phyloP scores from a whole-genome alignment of 2,797 vertebrate genomes.

The Sebastiscus tertius region DNA sequence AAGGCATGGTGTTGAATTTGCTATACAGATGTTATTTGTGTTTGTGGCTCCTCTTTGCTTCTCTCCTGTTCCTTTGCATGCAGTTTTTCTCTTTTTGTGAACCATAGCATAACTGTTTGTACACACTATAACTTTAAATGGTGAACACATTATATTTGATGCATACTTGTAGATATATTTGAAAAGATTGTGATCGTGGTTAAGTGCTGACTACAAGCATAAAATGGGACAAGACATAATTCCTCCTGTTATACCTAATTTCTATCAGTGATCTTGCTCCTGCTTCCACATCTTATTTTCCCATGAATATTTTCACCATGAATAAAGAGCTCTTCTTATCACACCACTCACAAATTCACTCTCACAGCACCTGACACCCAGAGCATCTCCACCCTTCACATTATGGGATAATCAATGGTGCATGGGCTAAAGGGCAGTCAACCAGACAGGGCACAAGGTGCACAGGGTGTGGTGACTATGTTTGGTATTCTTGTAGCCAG shows the following conservation, averaged over 20 bases:
- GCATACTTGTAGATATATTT: not conserved
- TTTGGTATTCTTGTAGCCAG: slow-evolving; percentile 52
- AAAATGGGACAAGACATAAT: not conserved
- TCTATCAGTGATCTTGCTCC: not conserved
- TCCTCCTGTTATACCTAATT: not conserved
- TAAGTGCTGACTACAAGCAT: not conserved
- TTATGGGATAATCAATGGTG: slow-evolving; percentile 42
- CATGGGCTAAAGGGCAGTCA: slow-evolving; percentile 45
- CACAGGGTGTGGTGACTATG: slow-evolving; percentile 55
- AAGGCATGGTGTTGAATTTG: not conserved
- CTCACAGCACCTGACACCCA: slow-evolving; percentile 18
- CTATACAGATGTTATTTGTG: not conserved
- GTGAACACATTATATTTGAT: not conserved
- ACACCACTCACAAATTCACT: not conserved
- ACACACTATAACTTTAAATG: not conserved
- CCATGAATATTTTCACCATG: not conserved
- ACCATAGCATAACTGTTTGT: not conserved
- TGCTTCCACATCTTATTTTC: not conserved
- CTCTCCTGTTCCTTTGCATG: not conserved
- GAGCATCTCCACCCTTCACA: slow-evolving; percentile 30
- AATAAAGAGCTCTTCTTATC: not conserved
- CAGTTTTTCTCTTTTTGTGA: not conserved
- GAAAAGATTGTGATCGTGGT: not conserved
- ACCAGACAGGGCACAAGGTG: slow-evolving; percentile 38
- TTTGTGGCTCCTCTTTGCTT: not conserved